A percentile compares a stretch with the other conserved stretches of the same genome.
phyloP scores from a whole-genome alignment of 2,113 vertebrate genomes.

The Oncorhynchus mykiss region DNA sequence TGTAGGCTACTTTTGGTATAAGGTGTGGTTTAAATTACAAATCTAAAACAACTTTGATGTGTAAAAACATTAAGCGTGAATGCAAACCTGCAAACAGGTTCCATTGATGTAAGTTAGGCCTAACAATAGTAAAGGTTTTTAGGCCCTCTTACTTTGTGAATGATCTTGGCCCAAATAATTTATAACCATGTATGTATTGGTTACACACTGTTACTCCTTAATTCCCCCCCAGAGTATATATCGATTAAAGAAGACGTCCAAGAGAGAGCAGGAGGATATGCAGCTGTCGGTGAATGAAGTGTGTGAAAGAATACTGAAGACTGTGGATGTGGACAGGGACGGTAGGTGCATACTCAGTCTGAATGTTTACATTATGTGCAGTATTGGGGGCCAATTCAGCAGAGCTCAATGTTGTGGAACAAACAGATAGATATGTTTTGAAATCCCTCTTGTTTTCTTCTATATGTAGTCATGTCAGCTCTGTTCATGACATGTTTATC shows the following conservation, averaged over 20 bases:
- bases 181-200: background rate
- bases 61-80: background rate
- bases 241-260: slow-evolving; percentile 58
- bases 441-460: background rate
- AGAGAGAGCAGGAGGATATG: slow-evolving; percentile 15
- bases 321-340: slow-evolving; percentile 69
- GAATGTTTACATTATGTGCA: too few species aligned
- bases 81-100: too few species aligned
- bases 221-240: slow-evolving; percentile 61
- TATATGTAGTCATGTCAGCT: background rate
- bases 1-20: too few species aligned
- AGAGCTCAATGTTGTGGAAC: too few species aligned
- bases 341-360: slow-evolving; percentile 48
- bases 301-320: slow-evolving; percentile 66
- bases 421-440: too few species aligned
- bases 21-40: background rate
- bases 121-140: too few species aligned
- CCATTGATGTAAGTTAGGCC: too few species aligned
- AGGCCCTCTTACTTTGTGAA: too few species aligned
- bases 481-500: background rate
- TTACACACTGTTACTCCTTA: background rate
- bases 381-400: too few species aligned
- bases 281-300: slow-evolving; percentile 59
- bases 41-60: background rate
- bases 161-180: background rate